Evolutionary conservation across 2,113 vertebrate species (phyloP).

Genomic region (Cinclus cinclus): DNA sequence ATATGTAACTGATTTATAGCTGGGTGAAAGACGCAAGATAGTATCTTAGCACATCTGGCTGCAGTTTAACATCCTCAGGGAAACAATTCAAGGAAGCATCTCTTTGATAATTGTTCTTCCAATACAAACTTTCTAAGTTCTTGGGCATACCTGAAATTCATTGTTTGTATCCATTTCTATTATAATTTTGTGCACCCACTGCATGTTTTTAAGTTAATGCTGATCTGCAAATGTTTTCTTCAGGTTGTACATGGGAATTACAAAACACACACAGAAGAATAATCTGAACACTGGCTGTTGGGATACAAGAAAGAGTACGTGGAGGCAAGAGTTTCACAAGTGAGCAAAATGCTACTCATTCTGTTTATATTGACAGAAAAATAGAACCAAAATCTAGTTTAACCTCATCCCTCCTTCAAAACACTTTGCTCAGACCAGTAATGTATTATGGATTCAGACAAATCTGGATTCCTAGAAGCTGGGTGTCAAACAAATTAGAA

Average conservation of each 20-base stretch:
- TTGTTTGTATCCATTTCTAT: background rate
- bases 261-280: background rate
- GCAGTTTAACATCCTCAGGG: background rate
- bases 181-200: background rate
- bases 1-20: background rate
- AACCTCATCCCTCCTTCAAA: background rate
- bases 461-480: background rate
- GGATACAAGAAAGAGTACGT: background rate
- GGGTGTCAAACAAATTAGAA: background rate
- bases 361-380: background rate
- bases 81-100: background rate
- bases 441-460: background rate
- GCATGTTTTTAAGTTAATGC: background rate
- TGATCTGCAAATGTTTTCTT: background rate
- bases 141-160: background rate
- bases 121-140: background rate
- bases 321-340: background rate
- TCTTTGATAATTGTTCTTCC: background rate
- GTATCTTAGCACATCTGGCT: background rate
- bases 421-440: background rate
- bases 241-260: fast-evolving
- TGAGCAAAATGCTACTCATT: background rate
- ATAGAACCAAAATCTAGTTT: background rate
- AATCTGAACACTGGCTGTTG: background rate
- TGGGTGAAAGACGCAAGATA: background rate